phyloP scores from a whole-genome alignment of 2,113 vertebrate genomes.

The Glaucidium brasilianum region DNA sequence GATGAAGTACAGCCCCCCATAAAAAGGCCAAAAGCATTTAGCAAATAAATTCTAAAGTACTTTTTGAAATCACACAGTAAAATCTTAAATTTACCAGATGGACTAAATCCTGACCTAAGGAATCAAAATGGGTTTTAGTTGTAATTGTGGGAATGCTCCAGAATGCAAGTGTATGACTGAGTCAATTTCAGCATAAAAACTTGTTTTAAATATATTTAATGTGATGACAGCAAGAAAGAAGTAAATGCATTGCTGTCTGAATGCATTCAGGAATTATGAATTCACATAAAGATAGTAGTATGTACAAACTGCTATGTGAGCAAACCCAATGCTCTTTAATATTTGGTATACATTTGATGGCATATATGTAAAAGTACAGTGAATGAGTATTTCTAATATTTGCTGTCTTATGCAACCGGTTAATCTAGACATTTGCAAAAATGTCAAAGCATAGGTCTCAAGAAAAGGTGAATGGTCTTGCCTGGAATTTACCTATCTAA shows the following conservation, averaged over 20 bases:
- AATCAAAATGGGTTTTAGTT: neutral
- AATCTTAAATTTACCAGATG: constrained; percentile 14
- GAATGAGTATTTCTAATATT: neutral
- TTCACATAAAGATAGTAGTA: neutral
- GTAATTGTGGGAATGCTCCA: neutral
- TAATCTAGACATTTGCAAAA: neutral
- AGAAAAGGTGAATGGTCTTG: neutral
- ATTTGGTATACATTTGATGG: neutral
- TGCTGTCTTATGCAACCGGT: neutral
- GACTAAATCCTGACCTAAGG: constrained; percentile 3
- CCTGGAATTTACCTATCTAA: neutral
- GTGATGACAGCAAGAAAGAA: neutral
- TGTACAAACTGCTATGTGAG: neutral
- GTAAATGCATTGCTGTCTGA: neutral
- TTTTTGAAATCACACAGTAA: constrained; percentile 44
- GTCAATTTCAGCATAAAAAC: neutral
- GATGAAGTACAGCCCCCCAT: constrained; percentile 15
- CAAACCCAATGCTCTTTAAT: neutral
- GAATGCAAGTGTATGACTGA: neutral
- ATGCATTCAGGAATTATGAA: constrained; percentile 2
- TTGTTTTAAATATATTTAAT: constrained; percentile 7
- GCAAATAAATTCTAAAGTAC: constrained; percentile 31
- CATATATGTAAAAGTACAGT: neutral
- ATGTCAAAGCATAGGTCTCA: neutral
- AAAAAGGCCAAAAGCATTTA: constrained; percentile 37